Evolutionary conservation across 1,140 invertebrate genomes (phyloP).

Genomic region (Zelostemma sp.): DNA sequence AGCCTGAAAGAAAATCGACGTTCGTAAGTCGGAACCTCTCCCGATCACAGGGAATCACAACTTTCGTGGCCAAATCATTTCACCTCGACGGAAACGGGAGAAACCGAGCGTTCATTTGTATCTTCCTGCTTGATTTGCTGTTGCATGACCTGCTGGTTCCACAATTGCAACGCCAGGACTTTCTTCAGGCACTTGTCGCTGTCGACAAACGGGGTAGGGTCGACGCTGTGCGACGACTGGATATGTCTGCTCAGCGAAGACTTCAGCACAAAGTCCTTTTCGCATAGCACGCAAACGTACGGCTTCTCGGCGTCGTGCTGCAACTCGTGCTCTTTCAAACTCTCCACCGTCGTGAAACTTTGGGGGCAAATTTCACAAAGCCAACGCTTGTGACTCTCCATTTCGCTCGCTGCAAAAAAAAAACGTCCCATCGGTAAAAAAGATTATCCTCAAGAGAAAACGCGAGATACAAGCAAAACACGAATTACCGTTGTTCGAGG

Average conservation of each 20-base stretch:
- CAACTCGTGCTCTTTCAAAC: slow-evolving; percentile 60
- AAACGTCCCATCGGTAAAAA: not conserved
- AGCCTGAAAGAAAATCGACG: slow-evolving; percentile 13
- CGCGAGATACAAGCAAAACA: not conserved
- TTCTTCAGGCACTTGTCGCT: slow-evolving; percentile 62
- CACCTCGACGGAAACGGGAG: slow-evolving; percentile 33
- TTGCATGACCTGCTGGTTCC: slow-evolving; percentile 44
- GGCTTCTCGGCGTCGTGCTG: slow-evolving; percentile 63
- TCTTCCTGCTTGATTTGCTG: slow-evolving; percentile 41
- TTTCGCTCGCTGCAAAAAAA: slow-evolving; percentile 28
- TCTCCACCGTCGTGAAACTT: slow-evolving; percentile 58
- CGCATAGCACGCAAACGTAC: slow-evolving; percentile 66
- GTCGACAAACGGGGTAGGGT: slow-evolving; percentile 60
- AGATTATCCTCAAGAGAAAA: slow-evolving; percentile 4
- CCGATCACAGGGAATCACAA: too few relatives aligned
- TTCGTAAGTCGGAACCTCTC: too few relatives aligned
- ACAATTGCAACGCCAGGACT: slow-evolving; percentile 25
- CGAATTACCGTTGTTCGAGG: not conserved
- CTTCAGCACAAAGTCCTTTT: slow-evolving; percentile 65
- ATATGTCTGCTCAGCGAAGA: slow-evolving; percentile 68
- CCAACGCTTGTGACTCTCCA: slow-evolving; percentile 56
- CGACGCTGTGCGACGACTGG: slow-evolving; percentile 64
- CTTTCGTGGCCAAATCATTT: slow-evolving; percentile 20
- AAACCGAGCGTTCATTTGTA: slow-evolving; percentile 15
- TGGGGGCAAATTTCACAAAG: slow-evolving; percentile 64